Percentiles rank a stretch among this genome's conserved stretches.
These are phyloP conservation scores for Crenichthys baileyi DNA, from an alignment of 2,797 vertebrate genomes.

Conservation along the genomic window DNA sequence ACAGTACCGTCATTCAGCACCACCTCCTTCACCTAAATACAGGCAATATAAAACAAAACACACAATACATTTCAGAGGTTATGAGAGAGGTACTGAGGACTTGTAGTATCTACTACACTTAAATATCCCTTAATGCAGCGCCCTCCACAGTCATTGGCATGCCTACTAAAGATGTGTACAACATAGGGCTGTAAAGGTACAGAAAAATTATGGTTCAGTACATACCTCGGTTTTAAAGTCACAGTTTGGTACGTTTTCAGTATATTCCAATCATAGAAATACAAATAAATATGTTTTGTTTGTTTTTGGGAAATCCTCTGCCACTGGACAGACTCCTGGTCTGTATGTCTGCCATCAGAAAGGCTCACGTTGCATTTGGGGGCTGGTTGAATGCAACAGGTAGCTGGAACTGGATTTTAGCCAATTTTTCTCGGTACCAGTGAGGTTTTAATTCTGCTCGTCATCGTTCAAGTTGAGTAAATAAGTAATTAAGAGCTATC, in stretches of 20 bases:
- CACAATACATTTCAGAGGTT: background rate
- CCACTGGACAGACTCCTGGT: background rate
- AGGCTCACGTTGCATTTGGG: background rate
- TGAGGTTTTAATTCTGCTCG: background rate
- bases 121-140: background rate
- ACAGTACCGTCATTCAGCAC: conserved; percentile 76
- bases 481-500: background rate
- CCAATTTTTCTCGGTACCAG: background rate
- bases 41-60: background rate
- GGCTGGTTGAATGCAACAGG: background rate
- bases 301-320: background rate
- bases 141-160: background rate
- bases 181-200: background rate
- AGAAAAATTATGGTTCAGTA: background rate
- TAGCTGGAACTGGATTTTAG: background rate
- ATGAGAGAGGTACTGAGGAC: background rate
- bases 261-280: background rate
- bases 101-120: background rate
- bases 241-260: background rate
- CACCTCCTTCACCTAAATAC: conserved; percentile 82
- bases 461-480: background rate
- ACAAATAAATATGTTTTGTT: background rate
- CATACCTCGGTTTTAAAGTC: background rate
- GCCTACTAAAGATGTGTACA: background rate
- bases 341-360: background rate